Conservation (phyloP, 2,113 vertebrate genomes). For the Bufo gargarizans region DNA sequence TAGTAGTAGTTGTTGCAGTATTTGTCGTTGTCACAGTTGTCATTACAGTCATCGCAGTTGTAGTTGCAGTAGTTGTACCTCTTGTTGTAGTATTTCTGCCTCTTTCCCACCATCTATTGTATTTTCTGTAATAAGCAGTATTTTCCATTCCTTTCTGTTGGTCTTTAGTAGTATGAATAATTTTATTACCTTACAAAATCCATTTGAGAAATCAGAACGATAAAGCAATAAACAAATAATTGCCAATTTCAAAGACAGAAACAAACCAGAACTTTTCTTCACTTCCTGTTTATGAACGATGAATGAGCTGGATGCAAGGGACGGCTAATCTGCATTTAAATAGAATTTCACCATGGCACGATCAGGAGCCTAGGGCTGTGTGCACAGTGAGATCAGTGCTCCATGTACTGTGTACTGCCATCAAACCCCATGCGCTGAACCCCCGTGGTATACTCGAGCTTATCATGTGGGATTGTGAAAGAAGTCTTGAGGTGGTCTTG, state of each 20-base stretch:
- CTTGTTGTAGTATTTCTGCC: background rate
- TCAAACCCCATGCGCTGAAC: conserved; percentile 28
- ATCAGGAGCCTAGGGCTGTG: conserved; percentile 37
- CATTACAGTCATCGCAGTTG: no score
- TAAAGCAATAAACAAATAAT: conserved; percentile 44
- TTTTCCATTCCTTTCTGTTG: background rate
- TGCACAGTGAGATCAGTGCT: background rate
- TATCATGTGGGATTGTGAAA: background rate
- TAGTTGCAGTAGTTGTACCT: no score
- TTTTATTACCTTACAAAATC: conserved; percentile 10
- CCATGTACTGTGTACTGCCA: conserved; percentile 16
- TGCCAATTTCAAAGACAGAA: conserved; percentile 25
- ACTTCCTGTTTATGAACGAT: conserved; percentile 45
- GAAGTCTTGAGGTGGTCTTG: background rate
- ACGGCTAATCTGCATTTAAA: conserved; percentile 58
- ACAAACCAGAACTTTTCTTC: conserved; percentile 7
- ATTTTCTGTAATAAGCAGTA: background rate
- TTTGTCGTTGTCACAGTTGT: no score
- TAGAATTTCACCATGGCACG: conserved; percentile 44
- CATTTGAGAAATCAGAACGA: conserved; percentile 7
- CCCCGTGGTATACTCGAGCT: background rate
- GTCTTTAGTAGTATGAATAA: background rate
- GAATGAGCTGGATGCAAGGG: conserved; percentile 16
- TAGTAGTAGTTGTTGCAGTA: no score
- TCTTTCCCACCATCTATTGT: background rate